Conservation (phyloP, 2,797 vertebrate genomes). For the Oreochromis grahami region DNA sequence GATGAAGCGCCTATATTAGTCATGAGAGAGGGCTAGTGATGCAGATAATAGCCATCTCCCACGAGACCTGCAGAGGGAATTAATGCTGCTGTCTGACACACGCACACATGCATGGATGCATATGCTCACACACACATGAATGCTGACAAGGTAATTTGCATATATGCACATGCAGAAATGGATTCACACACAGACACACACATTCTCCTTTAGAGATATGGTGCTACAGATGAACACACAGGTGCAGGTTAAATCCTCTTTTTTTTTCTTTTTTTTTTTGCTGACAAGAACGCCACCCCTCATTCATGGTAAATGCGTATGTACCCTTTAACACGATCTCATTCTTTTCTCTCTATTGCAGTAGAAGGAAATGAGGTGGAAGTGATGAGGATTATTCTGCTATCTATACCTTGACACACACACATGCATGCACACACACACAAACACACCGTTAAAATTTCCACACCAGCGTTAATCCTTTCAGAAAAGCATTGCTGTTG, state of each 20-base stretch:
- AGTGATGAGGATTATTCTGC: conserved; percentile 43
- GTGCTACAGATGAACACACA: neutral
- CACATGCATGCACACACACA: neutral
- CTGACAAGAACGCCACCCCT: neutral
- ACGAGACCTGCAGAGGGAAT: conserved; percentile 61
- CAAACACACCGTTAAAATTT: neutral
- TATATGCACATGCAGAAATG: neutral
- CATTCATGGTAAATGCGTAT: conserved; percentile 16
- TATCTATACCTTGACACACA: conserved; percentile 9
- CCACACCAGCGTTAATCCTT: neutral
- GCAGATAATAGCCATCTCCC: conserved; percentile 74
- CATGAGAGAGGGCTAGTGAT: conserved; percentile 72
- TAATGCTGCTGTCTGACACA: conserved; percentile 61
- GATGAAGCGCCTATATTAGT: conserved; percentile 70
- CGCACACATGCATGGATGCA: neutral
- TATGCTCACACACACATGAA: neutral
- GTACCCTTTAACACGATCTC: neutral
- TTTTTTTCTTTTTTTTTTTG: neutral
- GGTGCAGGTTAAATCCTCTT: conserved; percentile 4
- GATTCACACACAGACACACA: neutral
- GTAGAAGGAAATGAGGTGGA: conserved; percentile 27
- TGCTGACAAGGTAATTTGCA: conserved; percentile 15
- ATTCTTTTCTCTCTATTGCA: conserved; percentile 2
- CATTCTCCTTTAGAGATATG: neutral
- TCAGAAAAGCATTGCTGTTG: neutral